phyloP scores from a whole-genome alignment of 2,888 invertebrate genomes.

The Danaus chrysippus region DNA sequence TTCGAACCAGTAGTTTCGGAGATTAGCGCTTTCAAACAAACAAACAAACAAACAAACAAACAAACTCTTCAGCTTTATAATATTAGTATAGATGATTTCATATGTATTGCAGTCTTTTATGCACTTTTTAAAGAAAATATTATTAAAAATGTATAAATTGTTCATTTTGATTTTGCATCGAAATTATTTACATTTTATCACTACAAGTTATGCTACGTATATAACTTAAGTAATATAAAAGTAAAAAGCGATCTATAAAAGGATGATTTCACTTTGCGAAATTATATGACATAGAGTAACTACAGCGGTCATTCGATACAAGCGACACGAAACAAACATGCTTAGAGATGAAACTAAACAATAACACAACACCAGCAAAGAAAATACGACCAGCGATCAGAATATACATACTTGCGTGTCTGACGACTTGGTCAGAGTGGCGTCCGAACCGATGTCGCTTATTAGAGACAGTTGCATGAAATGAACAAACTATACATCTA shows the following conservation, averaged over 20 bases:
- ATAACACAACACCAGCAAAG: conserved; percentile 33
- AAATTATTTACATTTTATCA: not conserved
- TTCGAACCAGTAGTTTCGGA: no score
- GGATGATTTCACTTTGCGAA: conserved; percentile 1
- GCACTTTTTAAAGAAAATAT: no score
- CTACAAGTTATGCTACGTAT: not conserved
- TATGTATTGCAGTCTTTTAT: no score
- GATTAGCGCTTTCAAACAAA: no score
- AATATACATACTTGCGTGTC: conserved; percentile 70
- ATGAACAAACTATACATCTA: conserved; percentile 78
- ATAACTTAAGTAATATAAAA: not conserved
- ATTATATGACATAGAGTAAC: not conserved
- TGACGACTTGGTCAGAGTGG: conserved; percentile 71
- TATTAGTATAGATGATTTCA: no score
- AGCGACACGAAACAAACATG: not conserved
- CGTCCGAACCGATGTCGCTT: conserved; percentile 75
- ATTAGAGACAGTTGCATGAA: conserved; percentile 78
- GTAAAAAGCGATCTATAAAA: not conserved
- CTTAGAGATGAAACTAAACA: conserved; percentile 20
- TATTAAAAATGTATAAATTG: no score
- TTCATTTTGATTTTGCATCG: no score
- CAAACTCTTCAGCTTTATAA: no score
- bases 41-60: no score
- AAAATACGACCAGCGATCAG: conserved; percentile 47
- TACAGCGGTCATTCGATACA: no score